Conservation (phyloP, 2,888 invertebrate genomes). For the Ormyrus pomaceus region DNA sequence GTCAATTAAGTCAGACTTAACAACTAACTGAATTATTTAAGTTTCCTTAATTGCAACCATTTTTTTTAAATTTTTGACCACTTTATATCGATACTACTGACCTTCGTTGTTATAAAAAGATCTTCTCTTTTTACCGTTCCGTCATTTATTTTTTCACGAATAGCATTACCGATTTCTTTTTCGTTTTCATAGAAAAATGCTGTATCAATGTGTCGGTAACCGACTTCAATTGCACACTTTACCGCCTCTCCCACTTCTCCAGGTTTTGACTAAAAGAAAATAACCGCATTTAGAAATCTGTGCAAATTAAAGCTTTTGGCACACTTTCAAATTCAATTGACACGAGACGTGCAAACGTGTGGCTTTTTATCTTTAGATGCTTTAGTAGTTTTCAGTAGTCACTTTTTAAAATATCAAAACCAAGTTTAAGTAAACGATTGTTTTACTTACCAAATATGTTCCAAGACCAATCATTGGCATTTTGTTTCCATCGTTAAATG, state of each 20-base stretch:
- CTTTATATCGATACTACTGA: conserved; percentile 57
- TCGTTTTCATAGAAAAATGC: conserved; percentile 77
- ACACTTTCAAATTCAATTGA: conserved; percentile 6
- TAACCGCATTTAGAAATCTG: neutral
- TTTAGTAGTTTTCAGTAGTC: neutral
- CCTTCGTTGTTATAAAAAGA: conserved; percentile 79
- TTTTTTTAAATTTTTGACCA: too few relatives aligned
- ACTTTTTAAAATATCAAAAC: neutral
- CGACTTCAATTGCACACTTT: conserved; percentile 76
- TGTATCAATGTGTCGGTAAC: conserved; percentile 78
- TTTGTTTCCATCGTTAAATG: conserved; percentile 70
- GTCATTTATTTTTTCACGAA: conserved; percentile 74
- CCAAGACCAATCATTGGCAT: conserved; percentile 74
- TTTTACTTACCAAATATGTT: conserved; percentile 71
- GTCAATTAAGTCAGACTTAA: too few relatives aligned
- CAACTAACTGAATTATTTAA: too few relatives aligned
- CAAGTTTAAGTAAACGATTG: neutral
- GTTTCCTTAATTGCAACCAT: too few relatives aligned
- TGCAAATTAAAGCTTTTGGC: conserved; percentile 29
- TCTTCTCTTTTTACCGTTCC: conserved; percentile 76
- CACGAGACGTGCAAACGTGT: neutral
- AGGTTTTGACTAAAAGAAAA: conserved; percentile 27
- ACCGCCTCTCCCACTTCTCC: conserved; percentile 79
- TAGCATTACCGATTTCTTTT: conserved; percentile 75
- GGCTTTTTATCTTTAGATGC: neutral